phyloP scores from a whole-genome alignment of 1,140 invertebrate genomes.

The Lysiphlebus fabarum region DNA sequence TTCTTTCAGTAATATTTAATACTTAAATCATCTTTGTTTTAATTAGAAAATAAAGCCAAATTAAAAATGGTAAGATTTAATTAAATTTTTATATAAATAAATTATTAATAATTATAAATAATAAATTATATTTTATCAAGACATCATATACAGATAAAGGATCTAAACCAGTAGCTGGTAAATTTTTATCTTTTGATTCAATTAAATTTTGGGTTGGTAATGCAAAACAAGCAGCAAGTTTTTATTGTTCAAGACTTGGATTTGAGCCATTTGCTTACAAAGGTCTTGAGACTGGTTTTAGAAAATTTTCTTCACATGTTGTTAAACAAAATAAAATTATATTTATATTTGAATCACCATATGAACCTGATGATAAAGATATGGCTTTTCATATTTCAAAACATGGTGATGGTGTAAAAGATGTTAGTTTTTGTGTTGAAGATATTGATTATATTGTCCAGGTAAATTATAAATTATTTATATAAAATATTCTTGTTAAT shows the following conservation, averaged over 20 bases:
- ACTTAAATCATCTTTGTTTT: background rate
- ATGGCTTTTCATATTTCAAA: constrained; percentile 77
- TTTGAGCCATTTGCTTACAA: constrained; percentile 90
- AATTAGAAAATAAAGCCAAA: background rate
- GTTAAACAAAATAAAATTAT: constrained; percentile 92
- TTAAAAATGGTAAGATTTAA: background rate
- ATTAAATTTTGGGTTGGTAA: constrained; percentile 96
- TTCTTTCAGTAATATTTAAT: no score
- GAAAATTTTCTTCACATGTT: constrained; percentile 80
- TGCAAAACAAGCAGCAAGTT: constrained; percentile 95
- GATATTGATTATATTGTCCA: constrained; percentile 79
- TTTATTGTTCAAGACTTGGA: constrained; percentile 88
- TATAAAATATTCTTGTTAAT: constrained; percentile 53
- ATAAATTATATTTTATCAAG: constrained; percentile 57
- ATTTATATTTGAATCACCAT: constrained; percentile 92
- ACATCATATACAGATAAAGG: constrained; percentile 87
- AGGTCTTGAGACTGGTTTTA: constrained; percentile 91
- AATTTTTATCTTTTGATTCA: constrained; percentile 89
- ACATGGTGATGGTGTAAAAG: constrained; percentile 97
- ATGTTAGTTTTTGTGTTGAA: constrained; percentile 92
- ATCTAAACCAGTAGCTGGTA: constrained; percentile 76
- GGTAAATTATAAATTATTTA: constrained; percentile 38
- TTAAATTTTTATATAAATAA: background rate
- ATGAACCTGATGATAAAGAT: constrained; percentile 74
- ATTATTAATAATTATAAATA: background rate